These are phyloP conservation scores for Crossocerus cetratus DNA, from an alignment of 2,888 invertebrate species.

Conservation along the genomic window DNA sequence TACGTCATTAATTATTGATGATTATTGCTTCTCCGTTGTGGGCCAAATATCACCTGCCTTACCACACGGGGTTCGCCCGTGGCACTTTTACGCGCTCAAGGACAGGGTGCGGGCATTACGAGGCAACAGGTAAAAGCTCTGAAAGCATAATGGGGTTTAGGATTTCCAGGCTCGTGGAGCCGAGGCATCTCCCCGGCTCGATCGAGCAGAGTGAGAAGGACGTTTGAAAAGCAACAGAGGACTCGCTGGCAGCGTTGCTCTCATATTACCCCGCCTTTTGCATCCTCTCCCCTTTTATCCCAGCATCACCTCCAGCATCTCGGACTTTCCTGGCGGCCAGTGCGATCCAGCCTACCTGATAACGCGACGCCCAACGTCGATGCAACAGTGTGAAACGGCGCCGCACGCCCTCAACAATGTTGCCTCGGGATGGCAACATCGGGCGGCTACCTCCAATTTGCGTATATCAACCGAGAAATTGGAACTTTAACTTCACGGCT, in stretches of 20 bases:
- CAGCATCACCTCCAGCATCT: slow-evolving; percentile 23
- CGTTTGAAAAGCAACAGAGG: slow-evolving; percentile 53
- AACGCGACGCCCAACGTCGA: slow-evolving; percentile 64
- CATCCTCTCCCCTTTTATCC: slow-evolving; percentile 41
- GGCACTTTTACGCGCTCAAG: background rate
- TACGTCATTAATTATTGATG: too few species aligned
- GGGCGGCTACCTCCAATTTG: slow-evolving; percentile 42
- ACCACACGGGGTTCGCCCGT: too few species aligned
- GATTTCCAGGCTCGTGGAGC: slow-evolving; percentile 50
- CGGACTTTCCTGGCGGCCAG: slow-evolving; percentile 14
- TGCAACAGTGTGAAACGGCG: slow-evolving; percentile 64
- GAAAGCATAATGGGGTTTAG: slow-evolving; percentile 58
- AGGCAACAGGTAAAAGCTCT: slow-evolving; percentile 54
- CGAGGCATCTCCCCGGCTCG: slow-evolving; percentile 20
- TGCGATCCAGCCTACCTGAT: slow-evolving; percentile 62
- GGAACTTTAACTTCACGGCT: slow-evolving; percentile 31
- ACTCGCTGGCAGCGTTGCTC: slow-evolving; percentile 59
- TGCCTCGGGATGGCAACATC: slow-evolving; percentile 29
- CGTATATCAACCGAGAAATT: slow-evolving; percentile 48
- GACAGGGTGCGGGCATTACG: slow-evolving; percentile 28
- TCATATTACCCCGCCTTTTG: slow-evolving; percentile 65
- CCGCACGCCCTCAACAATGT: slow-evolving; percentile 56
- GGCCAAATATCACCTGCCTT: too few species aligned
- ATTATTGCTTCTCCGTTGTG: too few species aligned
- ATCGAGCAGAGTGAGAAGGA: slow-evolving; percentile 9